Conservation (phyloP, 2,888 invertebrate genomes). For the Microplitis deprimator region DNA sequence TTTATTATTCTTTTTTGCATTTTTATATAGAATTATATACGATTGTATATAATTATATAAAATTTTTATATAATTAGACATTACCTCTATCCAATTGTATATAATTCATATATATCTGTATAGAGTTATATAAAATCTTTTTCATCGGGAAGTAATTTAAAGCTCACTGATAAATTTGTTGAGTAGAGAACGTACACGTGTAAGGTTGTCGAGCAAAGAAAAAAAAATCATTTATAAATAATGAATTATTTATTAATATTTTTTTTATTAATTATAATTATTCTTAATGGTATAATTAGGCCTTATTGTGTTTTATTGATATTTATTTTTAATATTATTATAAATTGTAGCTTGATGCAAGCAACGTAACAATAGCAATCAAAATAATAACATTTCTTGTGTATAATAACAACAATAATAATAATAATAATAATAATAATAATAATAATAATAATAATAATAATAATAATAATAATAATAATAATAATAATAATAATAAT, state of each 20-base stretch:
- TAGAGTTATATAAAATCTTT: no score
- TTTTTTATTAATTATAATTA: constrained; percentile 61
- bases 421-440: no score
- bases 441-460: no score
- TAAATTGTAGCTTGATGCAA: constrained; percentile 59
- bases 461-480: neutral
- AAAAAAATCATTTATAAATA: constrained; percentile 26
- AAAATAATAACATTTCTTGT: constrained; percentile 25
- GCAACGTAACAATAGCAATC: constrained; percentile 54
- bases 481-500: neutral
- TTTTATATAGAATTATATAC: no score
- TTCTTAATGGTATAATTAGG: constrained; percentile 56
- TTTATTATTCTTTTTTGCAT: no score
- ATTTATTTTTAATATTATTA: constrained; percentile 43
- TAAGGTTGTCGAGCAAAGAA: neutral
- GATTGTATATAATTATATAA: no score
- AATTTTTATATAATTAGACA: no score
- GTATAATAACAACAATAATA: neutral
- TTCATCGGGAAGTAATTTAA: no score
- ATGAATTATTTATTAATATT: constrained; percentile 29
- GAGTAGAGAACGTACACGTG: no score
- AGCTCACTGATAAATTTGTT: no score
- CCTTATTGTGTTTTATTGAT: constrained; percentile 49
- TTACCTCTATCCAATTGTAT: no score
- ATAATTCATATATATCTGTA: no score